phyloP scores from a whole-genome alignment of 2,888 invertebrate genomes.

The Torymus tubicola region DNA sequence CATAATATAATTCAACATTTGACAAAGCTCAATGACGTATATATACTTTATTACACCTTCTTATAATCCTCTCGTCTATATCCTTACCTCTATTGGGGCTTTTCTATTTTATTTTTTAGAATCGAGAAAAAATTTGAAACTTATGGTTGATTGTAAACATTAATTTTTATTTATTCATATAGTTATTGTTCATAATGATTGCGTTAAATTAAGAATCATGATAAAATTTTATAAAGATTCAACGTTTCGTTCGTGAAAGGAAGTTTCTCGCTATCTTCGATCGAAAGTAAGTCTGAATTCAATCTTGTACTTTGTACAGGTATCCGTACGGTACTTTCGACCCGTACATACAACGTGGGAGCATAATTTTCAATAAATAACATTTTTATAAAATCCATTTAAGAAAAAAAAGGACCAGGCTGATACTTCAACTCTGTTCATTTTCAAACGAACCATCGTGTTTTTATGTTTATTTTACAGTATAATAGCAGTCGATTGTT shows the following conservation, averaged over 20 bases:
- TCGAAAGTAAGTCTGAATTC: slow-evolving; percentile 13
- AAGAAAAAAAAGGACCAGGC: slow-evolving; percentile 27
- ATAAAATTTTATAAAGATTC: slow-evolving; percentile 39
- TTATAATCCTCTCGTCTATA: neutral
- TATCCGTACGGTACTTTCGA: neutral
- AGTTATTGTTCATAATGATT: slow-evolving; percentile 20
- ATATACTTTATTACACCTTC: slow-evolving; percentile 30
- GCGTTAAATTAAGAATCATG: slow-evolving; percentile 28
- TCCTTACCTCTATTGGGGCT: neutral
- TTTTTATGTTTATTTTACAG: slow-evolving; percentile 31
- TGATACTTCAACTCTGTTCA: neutral
- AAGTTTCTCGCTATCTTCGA: slow-evolving; percentile 9
- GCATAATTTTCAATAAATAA: slow-evolving; percentile 37
- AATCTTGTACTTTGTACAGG: slow-evolving; percentile 25
- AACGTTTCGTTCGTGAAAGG: slow-evolving; percentile 11
- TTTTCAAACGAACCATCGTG: slow-evolving; percentile 26
- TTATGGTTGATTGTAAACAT: slow-evolving; percentile 24
- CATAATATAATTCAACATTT: slow-evolving; percentile 55
- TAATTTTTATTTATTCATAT: slow-evolving; percentile 32
- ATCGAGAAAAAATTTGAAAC: neutral
- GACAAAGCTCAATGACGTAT: slow-evolving; percentile 46
- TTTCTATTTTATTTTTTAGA: slow-evolving; percentile 1
- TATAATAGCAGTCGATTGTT: slow-evolving; percentile 16
- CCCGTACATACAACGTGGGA: neutral
- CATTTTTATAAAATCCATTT: slow-evolving; percentile 42